Conservation (phyloP, 2,797 vertebrate species). For the Hippocampus kuda region DNA sequence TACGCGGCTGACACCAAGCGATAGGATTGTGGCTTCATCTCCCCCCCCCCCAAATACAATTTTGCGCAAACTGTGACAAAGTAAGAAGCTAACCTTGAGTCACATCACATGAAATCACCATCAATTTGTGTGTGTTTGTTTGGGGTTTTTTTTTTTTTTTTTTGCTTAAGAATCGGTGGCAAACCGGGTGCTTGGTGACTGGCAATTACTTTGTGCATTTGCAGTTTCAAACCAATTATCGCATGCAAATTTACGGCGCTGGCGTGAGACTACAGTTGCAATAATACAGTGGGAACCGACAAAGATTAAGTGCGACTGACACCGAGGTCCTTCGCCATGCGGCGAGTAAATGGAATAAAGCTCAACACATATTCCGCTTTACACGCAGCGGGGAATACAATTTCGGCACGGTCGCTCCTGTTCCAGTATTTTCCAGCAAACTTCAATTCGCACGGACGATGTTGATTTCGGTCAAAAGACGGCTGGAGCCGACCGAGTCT, state of each 20-base stretch:
- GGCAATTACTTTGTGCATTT: constrained; percentile 36
- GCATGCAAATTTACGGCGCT: constrained; percentile 55
- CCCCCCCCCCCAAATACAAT: constrained; percentile 30
- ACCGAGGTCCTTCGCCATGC: constrained; percentile 23
- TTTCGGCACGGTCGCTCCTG: constrained; percentile 21
- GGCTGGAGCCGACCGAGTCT: too few species aligned
- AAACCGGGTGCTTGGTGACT: constrained; percentile 28
- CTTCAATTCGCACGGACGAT: constrained; percentile 4
- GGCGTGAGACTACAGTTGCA: constrained; percentile 41
- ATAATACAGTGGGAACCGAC: constrained; percentile 36
- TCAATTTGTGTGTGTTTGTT: constrained; percentile 21
- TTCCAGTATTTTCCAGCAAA: constrained; percentile 15
- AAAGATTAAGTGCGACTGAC: constrained; percentile 42
- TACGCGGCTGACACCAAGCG: constrained; percentile 42
- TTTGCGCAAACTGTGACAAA: constrained; percentile 39
- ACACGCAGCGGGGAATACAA: constrained; percentile 20
- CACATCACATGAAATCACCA: constrained; percentile 28
- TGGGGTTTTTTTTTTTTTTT: constrained; percentile 19
- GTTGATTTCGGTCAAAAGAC: constrained; percentile 3
- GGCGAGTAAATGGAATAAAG: constrained; percentile 14
- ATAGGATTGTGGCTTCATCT: constrained; percentile 43
- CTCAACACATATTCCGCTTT: constrained; percentile 41
- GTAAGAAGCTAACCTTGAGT: constrained; percentile 47
- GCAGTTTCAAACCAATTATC: constrained; percentile 50
- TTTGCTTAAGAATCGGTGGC: constrained; percentile 16